Percentiles rank a stretch among this genome's conserved stretches.
phyloP scores from a whole-genome alignment of 2,888 invertebrate genomes.

The Machimus rusticus region DNA sequence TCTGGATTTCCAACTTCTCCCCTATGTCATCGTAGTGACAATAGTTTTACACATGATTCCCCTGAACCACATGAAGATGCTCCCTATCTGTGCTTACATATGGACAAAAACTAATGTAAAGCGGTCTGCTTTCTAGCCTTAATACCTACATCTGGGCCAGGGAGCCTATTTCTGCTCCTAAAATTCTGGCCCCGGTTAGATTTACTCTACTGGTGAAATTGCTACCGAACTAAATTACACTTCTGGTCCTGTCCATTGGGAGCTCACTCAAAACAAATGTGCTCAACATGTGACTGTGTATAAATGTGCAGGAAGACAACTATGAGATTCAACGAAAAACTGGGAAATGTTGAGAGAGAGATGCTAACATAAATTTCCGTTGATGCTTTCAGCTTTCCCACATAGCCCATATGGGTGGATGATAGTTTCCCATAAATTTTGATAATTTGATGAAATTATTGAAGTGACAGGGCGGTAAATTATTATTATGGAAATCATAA shows the following conservation, averaged over 20 bases:
- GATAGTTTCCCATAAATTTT: background rate
- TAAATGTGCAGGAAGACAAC: background rate
- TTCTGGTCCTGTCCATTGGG: background rate
- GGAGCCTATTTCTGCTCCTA: background rate
- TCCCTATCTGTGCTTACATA: background rate
- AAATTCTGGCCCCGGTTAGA: background rate
- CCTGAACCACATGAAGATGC: background rate
- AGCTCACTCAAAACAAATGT: background rate
- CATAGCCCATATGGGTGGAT: background rate
- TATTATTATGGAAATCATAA: background rate
- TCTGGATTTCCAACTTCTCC: background rate
- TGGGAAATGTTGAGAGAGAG: background rate
- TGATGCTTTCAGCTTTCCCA: background rate
- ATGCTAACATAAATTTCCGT: background rate
- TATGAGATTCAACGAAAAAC: background rate
- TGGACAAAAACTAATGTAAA: background rate
- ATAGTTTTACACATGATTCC: background rate
- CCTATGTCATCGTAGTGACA: background rate
- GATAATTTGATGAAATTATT: background rate
- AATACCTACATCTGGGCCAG: background rate
- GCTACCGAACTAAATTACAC: background rate
- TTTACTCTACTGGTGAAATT: background rate
- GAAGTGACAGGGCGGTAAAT: background rate
- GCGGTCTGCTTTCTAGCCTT: background rate
- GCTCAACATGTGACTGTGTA: background rate